Percentiles rank a stretch among this genome's conserved stretches.
Evolutionary conservation across 2,797 vertebrate genomes (phyloP).

Genomic region (Sebastes variabilis): DNA sequence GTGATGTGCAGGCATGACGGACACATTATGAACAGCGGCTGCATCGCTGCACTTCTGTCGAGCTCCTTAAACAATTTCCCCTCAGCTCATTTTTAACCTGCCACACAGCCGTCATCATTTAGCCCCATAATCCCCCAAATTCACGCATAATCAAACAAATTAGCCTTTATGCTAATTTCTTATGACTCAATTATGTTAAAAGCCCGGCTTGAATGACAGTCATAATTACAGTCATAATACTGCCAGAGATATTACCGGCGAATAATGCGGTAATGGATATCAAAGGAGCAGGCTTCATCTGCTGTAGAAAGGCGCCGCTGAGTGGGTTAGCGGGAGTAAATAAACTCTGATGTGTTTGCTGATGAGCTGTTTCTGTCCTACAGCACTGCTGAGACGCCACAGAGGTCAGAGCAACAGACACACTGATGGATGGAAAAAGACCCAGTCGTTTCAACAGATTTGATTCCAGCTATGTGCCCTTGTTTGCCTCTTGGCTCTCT

Average conservation of each 20-base stretch:
- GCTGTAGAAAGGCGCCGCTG: conserved; percentile 30
- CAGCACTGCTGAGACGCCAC: conserved; percentile 38
- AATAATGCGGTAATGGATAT: conserved; percentile 68
- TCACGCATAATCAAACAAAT: conserved; percentile 76
- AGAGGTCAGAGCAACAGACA: conserved; percentile 48
- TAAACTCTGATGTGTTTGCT: conserved; percentile 68
- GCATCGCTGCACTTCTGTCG: conserved; percentile 30
- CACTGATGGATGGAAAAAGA: conserved; percentile 10
- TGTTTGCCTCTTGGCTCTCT: background rate
- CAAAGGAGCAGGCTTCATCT: conserved; percentile 48
- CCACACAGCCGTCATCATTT: conserved; percentile 54
- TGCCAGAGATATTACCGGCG: conserved; percentile 60
- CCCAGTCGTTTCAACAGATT: background rate
- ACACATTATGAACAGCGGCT: conserved; percentile 42
- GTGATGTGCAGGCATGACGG: conserved; percentile 46
- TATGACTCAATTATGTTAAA: conserved; percentile 74
- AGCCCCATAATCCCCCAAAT: conserved; percentile 53
- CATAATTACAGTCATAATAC: conserved; percentile 71
- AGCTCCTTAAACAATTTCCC: conserved; percentile 55
- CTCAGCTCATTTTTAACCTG: conserved; percentile 61
- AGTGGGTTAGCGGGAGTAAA: conserved; percentile 61
- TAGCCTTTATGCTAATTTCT: conserved; percentile 74
- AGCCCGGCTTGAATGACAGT: conserved; percentile 67
- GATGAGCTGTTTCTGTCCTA: conserved; percentile 61
- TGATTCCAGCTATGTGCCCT: background rate